Percentiles rank a stretch among this genome's conserved stretches.
Evolutionary conservation across 1,140 invertebrate species (phyloP).

Genomic region (Neelides sp.): DNA sequence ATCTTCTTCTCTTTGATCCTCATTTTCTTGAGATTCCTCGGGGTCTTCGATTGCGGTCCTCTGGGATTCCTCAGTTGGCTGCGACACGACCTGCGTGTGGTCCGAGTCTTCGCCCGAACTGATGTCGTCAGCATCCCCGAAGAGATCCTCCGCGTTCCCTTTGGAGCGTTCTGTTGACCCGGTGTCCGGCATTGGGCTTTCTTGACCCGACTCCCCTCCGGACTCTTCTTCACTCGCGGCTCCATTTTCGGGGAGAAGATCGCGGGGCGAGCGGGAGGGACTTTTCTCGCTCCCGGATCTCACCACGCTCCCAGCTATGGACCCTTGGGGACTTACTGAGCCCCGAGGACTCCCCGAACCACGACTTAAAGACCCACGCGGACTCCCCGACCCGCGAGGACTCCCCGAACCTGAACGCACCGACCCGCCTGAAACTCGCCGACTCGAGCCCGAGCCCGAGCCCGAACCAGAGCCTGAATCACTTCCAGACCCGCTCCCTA

Average conservation of each 20-base stretch:
- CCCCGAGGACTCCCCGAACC: constrained; percentile 1
- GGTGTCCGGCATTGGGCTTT: neutral
- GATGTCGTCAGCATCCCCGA: constrained; percentile 86
- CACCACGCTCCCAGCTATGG: constrained; percentile 6
- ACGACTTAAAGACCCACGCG: constrained; percentile 4
- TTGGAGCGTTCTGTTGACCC: neutral
- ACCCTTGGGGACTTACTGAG: neutral
- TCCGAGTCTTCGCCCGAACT: constrained; percentile 47
- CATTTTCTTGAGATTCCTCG: constrained; percentile 15
- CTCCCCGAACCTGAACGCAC: constrained; percentile 7
- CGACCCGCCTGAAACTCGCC: constrained; percentile 1
- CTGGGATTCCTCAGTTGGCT: constrained; percentile 43
- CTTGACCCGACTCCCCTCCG: neutral
- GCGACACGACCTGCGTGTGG: constrained; percentile 44
- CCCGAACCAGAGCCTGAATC: constrained; percentile 11
- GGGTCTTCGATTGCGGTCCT: neutral
- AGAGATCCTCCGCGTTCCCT: constrained; percentile 57
- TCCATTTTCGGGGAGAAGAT: neutral
- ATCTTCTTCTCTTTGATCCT: constrained; percentile 30
- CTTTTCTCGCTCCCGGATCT: neutral
- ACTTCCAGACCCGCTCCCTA: neutral
- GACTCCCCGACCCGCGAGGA: constrained; percentile 6
- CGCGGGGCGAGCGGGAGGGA: neutral
- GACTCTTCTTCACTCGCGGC: neutral
- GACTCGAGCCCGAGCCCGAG: constrained; percentile 13